Evolutionary conservation across 2,888 invertebrate genomes (phyloP).

Genomic region (Epistrophe eligans): DNA sequence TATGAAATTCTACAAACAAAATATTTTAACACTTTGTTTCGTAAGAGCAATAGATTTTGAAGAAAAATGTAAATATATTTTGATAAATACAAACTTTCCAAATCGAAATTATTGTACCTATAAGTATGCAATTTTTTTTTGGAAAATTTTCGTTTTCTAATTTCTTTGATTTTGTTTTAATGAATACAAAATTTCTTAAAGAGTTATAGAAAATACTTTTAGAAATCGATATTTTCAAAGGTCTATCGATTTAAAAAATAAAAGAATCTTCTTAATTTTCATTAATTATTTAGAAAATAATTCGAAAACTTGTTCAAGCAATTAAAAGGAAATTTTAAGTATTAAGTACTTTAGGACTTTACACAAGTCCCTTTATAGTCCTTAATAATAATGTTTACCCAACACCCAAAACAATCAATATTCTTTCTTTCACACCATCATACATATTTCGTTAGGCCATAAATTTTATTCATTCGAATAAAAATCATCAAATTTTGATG

Average conservation of each 20-base stretch:
- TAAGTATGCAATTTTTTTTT: no score
- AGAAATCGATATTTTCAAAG: neutral
- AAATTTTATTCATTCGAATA: neutral
- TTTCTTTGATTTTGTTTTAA: no score
- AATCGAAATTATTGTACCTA: no score
- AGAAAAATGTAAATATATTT: no score
- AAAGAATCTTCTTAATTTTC: neutral
- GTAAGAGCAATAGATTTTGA: no score
- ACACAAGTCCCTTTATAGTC: neutral
- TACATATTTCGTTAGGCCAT: neutral
- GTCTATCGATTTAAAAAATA: neutral
- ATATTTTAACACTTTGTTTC: no score
- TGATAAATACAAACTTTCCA: no score
- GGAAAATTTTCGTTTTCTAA: no score
- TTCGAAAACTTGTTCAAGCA: neutral
- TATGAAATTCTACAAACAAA: no score
- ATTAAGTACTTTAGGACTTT: neutral
- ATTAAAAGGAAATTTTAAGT: neutral
- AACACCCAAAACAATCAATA: neutral
- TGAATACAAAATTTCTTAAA: no score
- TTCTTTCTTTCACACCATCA: neutral
- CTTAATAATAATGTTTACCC: neutral
- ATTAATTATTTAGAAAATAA: neutral
- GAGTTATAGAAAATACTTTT: neutral
- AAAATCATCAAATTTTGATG: slow-evolving; percentile 6